Conservation (phyloP, 2,888 invertebrate species). For the Pandemis cinnamomeana region DNA sequence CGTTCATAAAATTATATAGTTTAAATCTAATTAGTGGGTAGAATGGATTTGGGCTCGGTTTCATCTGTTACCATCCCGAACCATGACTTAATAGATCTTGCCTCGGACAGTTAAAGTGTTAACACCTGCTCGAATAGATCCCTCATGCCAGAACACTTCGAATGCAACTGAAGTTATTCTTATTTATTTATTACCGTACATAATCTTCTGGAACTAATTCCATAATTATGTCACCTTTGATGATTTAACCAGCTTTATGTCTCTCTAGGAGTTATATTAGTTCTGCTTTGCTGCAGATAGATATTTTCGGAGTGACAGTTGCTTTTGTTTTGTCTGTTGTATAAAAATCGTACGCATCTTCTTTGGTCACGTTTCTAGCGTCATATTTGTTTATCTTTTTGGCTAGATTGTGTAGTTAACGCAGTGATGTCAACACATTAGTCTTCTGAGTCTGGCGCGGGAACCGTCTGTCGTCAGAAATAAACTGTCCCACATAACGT, state of each 20-base stretch:
- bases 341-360: constrained; percentile 4
- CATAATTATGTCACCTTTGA: constrained; percentile 38
- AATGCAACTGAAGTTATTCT: constrained; percentile 40
- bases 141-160: constrained; percentile 30
- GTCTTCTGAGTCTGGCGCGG: constrained; percentile 54
- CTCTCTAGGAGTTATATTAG: constrained; percentile 1
- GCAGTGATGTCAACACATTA: constrained; percentile 51
- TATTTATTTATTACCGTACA: constrained; percentile 45
- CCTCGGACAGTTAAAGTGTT: constrained; percentile 33
- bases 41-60: constrained; percentile 27
- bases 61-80: constrained; percentile 42
- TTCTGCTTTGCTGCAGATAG: not conserved
- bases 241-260: constrained; percentile 2
- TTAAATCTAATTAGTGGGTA: constrained; percentile 43
- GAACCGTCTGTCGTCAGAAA: constrained; percentile 65
- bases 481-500: constrained; percentile 71
- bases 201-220: constrained; percentile 48
- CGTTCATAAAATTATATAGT: constrained; percentile 17
- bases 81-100: constrained; percentile 36
- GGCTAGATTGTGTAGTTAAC: constrained; percentile 35
- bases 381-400: constrained; percentile 29
- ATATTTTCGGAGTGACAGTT: not conserved
- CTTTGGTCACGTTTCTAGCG: constrained; percentile 16
- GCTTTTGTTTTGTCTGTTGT: not conserved
- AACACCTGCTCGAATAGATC: constrained; percentile 46